A percentile compares a stretch with the other conserved stretches of the same genome.
Evolutionary conservation across 1,140 invertebrate species (phyloP).

Genomic region (Nautilus pompilius): DNA sequence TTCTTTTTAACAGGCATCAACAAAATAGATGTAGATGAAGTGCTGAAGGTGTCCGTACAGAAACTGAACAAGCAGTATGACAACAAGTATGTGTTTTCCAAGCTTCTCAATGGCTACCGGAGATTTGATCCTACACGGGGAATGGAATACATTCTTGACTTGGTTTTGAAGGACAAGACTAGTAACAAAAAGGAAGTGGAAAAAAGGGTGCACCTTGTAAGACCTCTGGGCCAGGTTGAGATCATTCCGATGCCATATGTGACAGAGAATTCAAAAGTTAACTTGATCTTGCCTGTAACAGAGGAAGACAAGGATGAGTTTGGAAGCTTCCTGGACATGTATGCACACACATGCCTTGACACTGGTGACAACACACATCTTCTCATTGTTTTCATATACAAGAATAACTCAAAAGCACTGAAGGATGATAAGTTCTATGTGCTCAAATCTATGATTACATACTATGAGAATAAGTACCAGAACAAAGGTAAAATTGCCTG

Average conservation of each 20-base stretch:
- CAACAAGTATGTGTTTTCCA: conserved; percentile 45
- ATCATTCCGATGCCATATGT: conserved; percentile 85
- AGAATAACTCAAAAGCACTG: conserved; percentile 18
- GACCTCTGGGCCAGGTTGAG: conserved; percentile 79
- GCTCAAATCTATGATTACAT: conserved; percentile 56
- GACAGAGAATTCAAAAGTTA: conserved; percentile 79
- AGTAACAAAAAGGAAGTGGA: conserved; percentile 34
- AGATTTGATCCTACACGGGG: conserved; percentile 83
- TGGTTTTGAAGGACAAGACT: conserved; percentile 58
- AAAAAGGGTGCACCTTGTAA: conserved; percentile 53
- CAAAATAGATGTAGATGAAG: conserved; percentile 67
- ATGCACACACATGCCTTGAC: conserved; percentile 69
- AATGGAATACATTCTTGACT: conserved; percentile 82
- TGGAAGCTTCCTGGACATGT: conserved; percentile 68
- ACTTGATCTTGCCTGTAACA: conserved; percentile 69
- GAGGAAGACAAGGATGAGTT: conserved; percentile 58
- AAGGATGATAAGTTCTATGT: conserved; percentile 59
- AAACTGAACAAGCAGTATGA: conserved; percentile 63
- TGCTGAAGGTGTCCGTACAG: conserved; percentile 62
- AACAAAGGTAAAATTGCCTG: conserved; percentile 68
- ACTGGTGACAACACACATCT: conserved; percentile 75
- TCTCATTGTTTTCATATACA: conserved; percentile 61
- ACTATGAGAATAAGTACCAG: conserved; percentile 67
- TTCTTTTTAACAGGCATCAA: conserved; percentile 57
- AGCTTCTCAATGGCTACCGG: conserved; percentile 76